Conservation (phyloP, 1,140 invertebrate genomes). For the Oscheius sp. region DNA sequence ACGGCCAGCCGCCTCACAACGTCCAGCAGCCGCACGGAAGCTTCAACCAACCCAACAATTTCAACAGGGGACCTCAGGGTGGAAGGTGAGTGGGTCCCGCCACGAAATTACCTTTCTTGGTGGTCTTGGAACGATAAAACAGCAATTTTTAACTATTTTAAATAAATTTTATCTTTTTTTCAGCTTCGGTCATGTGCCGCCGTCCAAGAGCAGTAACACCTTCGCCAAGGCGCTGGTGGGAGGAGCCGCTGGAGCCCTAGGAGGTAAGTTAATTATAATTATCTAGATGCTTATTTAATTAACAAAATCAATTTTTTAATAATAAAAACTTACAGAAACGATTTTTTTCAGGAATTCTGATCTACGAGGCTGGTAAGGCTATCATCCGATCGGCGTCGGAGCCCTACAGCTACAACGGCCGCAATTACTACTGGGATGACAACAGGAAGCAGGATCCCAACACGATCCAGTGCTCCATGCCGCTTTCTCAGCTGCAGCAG, state of each 20-base stretch:
- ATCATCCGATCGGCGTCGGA: conserved; percentile 21
- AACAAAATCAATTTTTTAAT: no score
- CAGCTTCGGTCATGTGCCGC: conserved; percentile 16
- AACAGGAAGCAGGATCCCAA: background rate
- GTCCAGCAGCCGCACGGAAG: background rate
- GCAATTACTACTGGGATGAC: conserved; percentile 24
- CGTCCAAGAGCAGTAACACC: conserved; percentile 2
- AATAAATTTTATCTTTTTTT: background rate
- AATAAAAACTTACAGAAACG: background rate
- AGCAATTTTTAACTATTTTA: background rate
- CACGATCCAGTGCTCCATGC: conserved; percentile 18
- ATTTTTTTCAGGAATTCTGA: conserved; percentile 6
- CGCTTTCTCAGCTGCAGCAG: conserved; percentile 13
- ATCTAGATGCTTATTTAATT: no score
- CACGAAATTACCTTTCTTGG: no score
- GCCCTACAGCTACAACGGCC: conserved; percentile 20
- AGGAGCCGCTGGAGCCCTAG: conserved; percentile 27
- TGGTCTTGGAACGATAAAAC: background rate
- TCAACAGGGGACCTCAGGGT: no score
- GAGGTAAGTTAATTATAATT: no score
- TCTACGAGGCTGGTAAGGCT: conserved; percentile 22
- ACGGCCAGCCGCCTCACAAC: background rate
- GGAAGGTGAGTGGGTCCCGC: no score
- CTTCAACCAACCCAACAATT: no score
- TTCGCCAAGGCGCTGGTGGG: conserved; percentile 25